Evolutionary conservation across 2,113 vertebrate genomes (phyloP).

Genomic region (Cathartes aura): DNA sequence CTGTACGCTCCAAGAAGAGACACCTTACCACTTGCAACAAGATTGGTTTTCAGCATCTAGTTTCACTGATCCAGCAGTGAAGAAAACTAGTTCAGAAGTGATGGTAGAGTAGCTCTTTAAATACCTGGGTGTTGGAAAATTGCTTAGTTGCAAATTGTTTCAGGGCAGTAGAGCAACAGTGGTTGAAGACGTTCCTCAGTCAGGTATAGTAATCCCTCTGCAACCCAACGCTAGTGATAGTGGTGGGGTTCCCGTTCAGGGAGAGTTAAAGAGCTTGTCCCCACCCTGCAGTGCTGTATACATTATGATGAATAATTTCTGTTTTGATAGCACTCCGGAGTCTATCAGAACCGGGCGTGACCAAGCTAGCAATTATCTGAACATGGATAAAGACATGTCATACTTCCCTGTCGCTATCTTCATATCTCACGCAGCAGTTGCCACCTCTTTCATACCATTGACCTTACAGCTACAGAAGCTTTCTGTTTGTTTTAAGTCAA

Average conservation of each 20-base stretch:
- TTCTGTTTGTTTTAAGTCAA: not conserved
- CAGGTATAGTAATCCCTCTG: not conserved
- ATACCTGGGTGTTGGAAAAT: not conserved
- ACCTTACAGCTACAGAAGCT: not conserved
- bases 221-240: not conserved
- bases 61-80: not conserved
- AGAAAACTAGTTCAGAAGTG: not conserved
- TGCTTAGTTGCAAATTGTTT: not conserved
- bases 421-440: not conserved
- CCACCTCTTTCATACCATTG: not conserved
- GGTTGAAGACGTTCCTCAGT: fast-evolving
- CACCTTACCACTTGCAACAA: not conserved
- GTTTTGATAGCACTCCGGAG: not conserved
- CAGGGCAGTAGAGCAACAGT: not conserved
- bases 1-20: not conserved
- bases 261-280: not conserved
- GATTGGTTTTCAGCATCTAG: not conserved
- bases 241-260: not conserved
- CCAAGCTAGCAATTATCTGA: not conserved
- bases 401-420: not conserved
- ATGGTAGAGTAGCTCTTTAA: not conserved
- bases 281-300: too few species aligned
- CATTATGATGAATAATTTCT: not conserved
- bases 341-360: not conserved
- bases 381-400: not conserved